These are phyloP conservation scores for Parasteatoda lunata DNA, from an alignment of 2,888 invertebrate genomes.

Conservation along the genomic window DNA sequence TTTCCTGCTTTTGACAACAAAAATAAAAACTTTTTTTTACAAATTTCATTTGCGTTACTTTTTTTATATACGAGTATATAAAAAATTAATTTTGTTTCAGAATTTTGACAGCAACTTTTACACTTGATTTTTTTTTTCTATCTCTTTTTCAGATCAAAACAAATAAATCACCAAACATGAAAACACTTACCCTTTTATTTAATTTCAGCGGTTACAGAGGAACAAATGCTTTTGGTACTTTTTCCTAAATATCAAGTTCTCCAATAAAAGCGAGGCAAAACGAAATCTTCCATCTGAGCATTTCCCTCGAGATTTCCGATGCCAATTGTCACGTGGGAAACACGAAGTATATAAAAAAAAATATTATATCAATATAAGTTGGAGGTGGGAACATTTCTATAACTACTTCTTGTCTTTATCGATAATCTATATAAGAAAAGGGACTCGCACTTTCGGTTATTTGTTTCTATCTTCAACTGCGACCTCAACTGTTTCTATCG, in stretches of 20 bases:
- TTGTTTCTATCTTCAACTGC: conserved; percentile 28
- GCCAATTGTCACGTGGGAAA: conserved; percentile 54
- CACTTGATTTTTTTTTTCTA: neutral
- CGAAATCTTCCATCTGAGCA: conserved; percentile 24
- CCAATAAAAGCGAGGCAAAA: conserved; percentile 45
- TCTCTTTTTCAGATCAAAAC: neutral
- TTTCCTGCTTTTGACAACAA: too few species aligned
- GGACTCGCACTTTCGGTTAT: conserved; percentile 34
- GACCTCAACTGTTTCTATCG: neutral
- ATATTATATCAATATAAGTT: conserved; percentile 59
- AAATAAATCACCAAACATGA: neutral
- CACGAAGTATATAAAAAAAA: conserved; percentile 37
- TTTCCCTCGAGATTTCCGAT: conserved; percentile 61
- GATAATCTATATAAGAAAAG: conserved; percentile 54
- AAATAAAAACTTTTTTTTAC: too few species aligned
- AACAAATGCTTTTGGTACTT: conserved; percentile 42
- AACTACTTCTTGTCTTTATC: conserved; percentile 65
- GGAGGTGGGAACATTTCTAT: conserved; percentile 56
- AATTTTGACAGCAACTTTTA: neutral
- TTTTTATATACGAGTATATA: neutral
- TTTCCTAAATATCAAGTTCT: conserved; percentile 62
- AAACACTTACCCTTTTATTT: conserved; percentile 38
- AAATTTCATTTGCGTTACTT: neutral
- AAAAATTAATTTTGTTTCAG: neutral
- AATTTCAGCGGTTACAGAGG: conserved; percentile 23